phyloP scores from a whole-genome alignment of 2,888 invertebrate species.

The Dasysyrphus tricinctus region DNA sequence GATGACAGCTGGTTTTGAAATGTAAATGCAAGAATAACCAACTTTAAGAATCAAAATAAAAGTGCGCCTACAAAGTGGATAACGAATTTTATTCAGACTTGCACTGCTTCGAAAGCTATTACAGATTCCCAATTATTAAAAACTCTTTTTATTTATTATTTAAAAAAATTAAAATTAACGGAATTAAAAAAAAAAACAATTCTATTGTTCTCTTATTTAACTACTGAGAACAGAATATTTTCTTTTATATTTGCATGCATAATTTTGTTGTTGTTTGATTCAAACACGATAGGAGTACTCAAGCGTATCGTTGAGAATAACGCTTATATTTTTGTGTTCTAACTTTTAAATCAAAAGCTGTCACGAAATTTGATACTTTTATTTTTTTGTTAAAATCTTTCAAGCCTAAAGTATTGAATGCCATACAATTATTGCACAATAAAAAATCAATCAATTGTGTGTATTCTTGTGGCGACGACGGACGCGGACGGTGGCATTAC shows the following conservation, averaged over 20 bases:
- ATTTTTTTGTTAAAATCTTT: slow-evolving; percentile 28
- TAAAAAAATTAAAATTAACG: no score
- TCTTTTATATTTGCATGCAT: neutral
- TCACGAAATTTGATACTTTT: slow-evolving; percentile 26
- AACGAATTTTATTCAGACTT: no score
- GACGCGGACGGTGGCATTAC: neutral
- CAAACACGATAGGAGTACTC: slow-evolving; percentile 8
- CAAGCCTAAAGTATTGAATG: slow-evolving; percentile 11
- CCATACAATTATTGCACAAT: slow-evolving; percentile 18
- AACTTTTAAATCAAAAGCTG: slow-evolving; percentile 25
- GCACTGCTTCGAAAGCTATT: no score
- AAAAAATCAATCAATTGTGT: slow-evolving; percentile 7
- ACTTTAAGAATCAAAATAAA: no score
- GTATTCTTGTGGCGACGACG: neutral
- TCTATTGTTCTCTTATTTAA: slow-evolving; percentile 8
- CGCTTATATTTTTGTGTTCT: neutral
- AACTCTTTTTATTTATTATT: no score
- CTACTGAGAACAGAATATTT: neutral
- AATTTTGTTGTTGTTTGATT: neutral
- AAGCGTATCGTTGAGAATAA: slow-evolving; percentile 30
- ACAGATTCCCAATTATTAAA: no score
- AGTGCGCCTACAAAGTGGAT: no score
- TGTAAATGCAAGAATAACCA: no score
- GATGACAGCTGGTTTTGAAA: no score
- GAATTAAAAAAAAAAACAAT: neutral